Evolutionary conservation across 2,888 invertebrate species (phyloP).

Genomic region (Tuta absoluta): DNA sequence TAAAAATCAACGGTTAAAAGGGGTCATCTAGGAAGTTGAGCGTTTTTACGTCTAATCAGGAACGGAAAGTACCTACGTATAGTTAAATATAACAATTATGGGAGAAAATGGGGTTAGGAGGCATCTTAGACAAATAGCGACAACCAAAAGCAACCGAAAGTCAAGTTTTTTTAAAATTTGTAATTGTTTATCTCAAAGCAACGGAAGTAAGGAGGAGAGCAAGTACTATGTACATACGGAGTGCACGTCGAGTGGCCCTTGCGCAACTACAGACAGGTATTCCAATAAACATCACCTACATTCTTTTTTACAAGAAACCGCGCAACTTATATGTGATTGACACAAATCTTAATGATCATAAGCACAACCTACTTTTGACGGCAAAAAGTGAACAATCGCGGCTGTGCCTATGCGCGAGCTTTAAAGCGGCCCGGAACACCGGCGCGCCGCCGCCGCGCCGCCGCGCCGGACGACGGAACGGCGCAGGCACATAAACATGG

Average conservation of each 20-base stretch:
- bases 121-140: too few relatives aligned
- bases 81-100: too few relatives aligned
- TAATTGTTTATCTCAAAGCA: not conserved
- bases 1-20: not conserved
- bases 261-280: slow-evolving; percentile 20
- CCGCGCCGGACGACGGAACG: slow-evolving; percentile 39
- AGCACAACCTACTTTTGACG: slow-evolving; percentile 47
- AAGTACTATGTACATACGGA: not conserved
- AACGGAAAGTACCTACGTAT: not conserved
- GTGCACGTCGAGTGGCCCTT: not conserved
- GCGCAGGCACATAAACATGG: slow-evolving; percentile 62
- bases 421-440: slow-evolving; percentile 27
- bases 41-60: not conserved
- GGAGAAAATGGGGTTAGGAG: too few relatives aligned
- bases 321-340: slow-evolving; percentile 42
- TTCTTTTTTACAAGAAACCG: slow-evolving; percentile 38
- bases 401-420: slow-evolving; percentile 23
- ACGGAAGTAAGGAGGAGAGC: too few relatives aligned
- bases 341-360: slow-evolving; percentile 51
- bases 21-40: not conserved
- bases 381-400: slow-evolving; percentile 32
- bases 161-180: too few relatives aligned
- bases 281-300: slow-evolving; percentile 27
- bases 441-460: slow-evolving; percentile 37
- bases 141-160: too few relatives aligned